Evolutionary conservation across 1,140 invertebrate genomes (phyloP).

Genomic region (Gerris buenoi): DNA sequence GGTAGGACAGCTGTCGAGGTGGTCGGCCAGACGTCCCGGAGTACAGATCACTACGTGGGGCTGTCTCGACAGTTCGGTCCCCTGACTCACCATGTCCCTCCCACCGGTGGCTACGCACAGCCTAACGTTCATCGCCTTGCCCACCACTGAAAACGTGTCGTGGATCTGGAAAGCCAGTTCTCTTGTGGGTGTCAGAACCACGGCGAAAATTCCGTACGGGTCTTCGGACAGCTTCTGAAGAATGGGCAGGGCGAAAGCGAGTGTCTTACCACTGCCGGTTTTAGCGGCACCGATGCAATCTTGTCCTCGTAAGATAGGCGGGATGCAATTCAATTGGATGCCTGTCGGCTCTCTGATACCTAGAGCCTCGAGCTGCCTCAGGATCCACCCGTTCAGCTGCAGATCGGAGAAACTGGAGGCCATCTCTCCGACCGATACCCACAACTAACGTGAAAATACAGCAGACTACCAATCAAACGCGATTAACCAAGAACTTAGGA

Average conservation of each 20-base stretch:
- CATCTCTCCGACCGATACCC: no score
- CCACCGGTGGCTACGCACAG: slow-evolving; percentile 78
- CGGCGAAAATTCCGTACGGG: slow-evolving; percentile 85
- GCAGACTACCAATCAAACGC: no score
- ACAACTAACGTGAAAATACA: no score
- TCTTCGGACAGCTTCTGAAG: slow-evolving; percentile 79
- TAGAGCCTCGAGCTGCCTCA: slow-evolving; percentile 6
- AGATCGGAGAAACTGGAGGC: slow-evolving; percentile 21
- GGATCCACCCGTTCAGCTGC: slow-evolving; percentile 25
- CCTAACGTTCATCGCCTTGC: slow-evolving; percentile 67
- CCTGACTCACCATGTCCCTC: slow-evolving; percentile 83
- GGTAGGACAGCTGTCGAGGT: slow-evolving; percentile 67
- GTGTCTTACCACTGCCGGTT: slow-evolving; percentile 95
- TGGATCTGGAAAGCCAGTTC: slow-evolving; percentile 86
- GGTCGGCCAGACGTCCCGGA: slow-evolving; percentile 67
- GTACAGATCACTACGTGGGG: slow-evolving; percentile 92
- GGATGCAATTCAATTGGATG: slow-evolving; percentile 72
- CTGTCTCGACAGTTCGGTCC: slow-evolving; percentile 62
- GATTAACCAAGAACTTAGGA: no score
- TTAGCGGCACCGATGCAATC: slow-evolving; percentile 92
- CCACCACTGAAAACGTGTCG: slow-evolving; percentile 81
- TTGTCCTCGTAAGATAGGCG: slow-evolving; percentile 58
- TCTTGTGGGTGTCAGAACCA: slow-evolving; percentile 90
- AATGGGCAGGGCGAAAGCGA: slow-evolving; percentile 91
- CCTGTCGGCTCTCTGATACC: slow-evolving; percentile 66